Evolutionary conservation across 2,113 vertebrate species (phyloP).

Genomic region (Neolamprologus devosi): DNA sequence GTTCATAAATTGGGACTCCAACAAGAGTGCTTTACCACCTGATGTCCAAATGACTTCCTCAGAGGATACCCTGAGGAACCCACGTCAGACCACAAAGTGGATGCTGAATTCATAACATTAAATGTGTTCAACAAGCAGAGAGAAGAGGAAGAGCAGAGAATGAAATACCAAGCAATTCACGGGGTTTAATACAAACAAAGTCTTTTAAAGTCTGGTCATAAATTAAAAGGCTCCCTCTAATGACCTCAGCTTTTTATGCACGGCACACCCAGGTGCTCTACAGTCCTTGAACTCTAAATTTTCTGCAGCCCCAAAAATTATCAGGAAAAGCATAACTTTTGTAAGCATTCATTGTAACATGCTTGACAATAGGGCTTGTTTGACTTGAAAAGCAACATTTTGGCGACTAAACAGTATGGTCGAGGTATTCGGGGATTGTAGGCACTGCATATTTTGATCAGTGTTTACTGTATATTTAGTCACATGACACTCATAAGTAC

Average conservation of each 20-base stretch:
- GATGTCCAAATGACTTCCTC: conserved; percentile 31
- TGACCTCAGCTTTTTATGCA: neutral
- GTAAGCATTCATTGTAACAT: neutral
- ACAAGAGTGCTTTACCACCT: neutral
- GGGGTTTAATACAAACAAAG: neutral
- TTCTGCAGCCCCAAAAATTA: neutral
- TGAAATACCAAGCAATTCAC: neutral
- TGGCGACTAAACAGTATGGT: fast-evolving
- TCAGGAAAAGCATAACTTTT: neutral
- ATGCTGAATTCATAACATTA: conserved; percentile 8
- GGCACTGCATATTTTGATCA: neutral
- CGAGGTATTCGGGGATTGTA: neutral
- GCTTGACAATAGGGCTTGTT: neutral
- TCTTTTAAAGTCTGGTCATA: neutral
- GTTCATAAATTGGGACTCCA: conserved; percentile 7
- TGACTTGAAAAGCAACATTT: neutral
- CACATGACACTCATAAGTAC: neutral
- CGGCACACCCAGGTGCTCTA: neutral
- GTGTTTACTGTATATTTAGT: neutral
- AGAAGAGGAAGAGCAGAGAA: neutral
- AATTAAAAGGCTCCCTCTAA: neutral
- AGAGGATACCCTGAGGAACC: neutral
- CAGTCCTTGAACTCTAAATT: neutral
- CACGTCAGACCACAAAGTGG: neutral
- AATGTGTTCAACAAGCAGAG: conserved; percentile 1